Conservation (phyloP, 2,888 invertebrate genomes). For the Oxyscelio sp. region DNA sequence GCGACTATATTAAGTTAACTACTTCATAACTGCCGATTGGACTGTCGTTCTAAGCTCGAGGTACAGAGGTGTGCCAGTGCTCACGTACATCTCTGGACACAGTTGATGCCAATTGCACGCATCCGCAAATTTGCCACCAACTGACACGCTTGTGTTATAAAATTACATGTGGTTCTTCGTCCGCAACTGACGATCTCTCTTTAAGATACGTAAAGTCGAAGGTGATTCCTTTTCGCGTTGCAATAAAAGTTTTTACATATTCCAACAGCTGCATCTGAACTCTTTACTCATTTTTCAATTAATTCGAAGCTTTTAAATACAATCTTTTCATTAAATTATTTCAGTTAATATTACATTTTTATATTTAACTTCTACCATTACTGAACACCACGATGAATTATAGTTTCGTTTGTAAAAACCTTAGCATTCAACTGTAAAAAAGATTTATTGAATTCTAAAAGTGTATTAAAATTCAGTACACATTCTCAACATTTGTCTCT, state of each 20-base stretch:
- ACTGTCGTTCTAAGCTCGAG: constrained; percentile 53
- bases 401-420: too few species aligned
- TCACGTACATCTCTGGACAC: constrained; percentile 66
- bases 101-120: constrained; percentile 87
- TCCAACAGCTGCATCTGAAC: not conserved
- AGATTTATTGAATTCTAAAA: too few species aligned
- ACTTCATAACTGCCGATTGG: constrained; percentile 85
- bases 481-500: too few species aligned
- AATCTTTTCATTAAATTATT: too few species aligned
- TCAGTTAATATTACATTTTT: too few species aligned
- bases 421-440: too few species aligned
- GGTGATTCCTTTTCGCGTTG: constrained; percentile 34
- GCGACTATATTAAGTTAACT: constrained; percentile 85
- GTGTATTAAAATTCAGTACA: too few species aligned
- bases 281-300: constrained; percentile 16
- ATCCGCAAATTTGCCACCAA: constrained; percentile 88
- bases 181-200: constrained; percentile 72
- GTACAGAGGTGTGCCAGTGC: constrained; percentile 60
- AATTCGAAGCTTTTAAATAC: too few species aligned
- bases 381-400: too few species aligned
- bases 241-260: constrained; percentile 17
- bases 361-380: too few species aligned
- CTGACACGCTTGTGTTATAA: constrained; percentile 86
- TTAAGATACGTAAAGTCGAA: constrained; percentile 76
- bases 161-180: constrained; percentile 80